phyloP scores from a whole-genome alignment of 1,140 invertebrate species.

The Bilobella aurantiaca region DNA sequence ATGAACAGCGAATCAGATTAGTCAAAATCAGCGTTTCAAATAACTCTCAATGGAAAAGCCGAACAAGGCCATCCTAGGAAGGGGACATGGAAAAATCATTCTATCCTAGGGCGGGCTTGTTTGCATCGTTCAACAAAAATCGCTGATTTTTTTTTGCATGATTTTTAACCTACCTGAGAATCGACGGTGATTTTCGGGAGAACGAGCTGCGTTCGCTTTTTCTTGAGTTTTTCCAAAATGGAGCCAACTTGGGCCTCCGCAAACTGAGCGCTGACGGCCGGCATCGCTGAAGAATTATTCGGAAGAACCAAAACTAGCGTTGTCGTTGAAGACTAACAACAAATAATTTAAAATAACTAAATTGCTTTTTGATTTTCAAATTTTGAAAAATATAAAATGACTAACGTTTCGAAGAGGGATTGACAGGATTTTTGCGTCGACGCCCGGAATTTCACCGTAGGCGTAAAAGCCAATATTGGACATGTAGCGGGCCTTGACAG shows the following conservation, averaged over 20 bases:
- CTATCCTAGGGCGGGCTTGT: no score
- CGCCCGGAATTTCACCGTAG: slow-evolving; percentile 21
- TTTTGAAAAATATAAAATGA: background rate
- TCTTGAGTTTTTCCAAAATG: slow-evolving; percentile 10
- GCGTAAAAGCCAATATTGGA: slow-evolving; percentile 30
- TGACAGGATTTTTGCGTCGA: slow-evolving; percentile 21
- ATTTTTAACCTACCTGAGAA: slow-evolving; percentile 24
- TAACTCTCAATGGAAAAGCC: no score
- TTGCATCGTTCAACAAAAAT: no score
- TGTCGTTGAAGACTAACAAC: slow-evolving; percentile 6
- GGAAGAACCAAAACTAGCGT: slow-evolving; percentile 17
- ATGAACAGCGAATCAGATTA: no score
- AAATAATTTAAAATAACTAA: background rate
- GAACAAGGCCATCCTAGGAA: no score
- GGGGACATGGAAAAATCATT: no score
- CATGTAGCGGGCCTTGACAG: slow-evolving; percentile 26
- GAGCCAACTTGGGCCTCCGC: slow-evolving; percentile 6
- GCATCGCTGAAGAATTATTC: slow-evolving; percentile 1
- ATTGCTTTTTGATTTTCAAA: background rate
- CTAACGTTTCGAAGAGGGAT: slow-evolving; percentile 29
- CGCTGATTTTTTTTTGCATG: slow-evolving; percentile 6
- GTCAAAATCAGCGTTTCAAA: no score
- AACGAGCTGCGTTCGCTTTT: background rate
- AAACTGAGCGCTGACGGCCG: slow-evolving; percentile 5
- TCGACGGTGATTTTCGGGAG: slow-evolving; percentile 21